phyloP scores from a whole-genome alignment of 2,113 vertebrate genomes.

The Channa maculata region DNA sequence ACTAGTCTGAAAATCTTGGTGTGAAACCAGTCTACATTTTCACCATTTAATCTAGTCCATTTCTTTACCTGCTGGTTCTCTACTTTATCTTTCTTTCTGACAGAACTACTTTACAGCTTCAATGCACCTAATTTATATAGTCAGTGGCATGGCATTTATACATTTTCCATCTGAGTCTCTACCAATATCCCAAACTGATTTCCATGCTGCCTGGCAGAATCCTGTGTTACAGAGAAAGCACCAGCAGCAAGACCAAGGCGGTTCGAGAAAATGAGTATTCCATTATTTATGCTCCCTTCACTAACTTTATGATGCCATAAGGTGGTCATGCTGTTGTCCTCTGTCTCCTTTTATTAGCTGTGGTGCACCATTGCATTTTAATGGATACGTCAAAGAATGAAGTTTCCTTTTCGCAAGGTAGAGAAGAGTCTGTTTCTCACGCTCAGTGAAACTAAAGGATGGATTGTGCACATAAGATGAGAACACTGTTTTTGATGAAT shows the following conservation, averaged over 20 bases:
- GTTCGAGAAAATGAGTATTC: constrained; percentile 68
- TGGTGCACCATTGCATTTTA: constrained; percentile 66
- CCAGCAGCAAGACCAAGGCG: constrained; percentile 36
- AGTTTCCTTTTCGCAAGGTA: constrained; percentile 65
- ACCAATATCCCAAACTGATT: constrained; percentile 59
- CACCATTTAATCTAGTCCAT: constrained; percentile 22
- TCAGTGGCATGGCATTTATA: constrained; percentile 52
- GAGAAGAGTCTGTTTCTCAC: constrained; percentile 38
- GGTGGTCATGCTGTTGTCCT: constrained; percentile 68
- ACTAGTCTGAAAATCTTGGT: constrained; percentile 17
- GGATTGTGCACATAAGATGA: constrained; percentile 41
- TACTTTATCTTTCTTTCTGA: constrained; percentile 51
- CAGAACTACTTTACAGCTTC: constrained; percentile 60
- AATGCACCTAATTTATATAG: constrained; percentile 58
- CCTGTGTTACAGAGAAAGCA: constrained; percentile 28
- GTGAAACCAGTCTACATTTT: constrained; percentile 28
- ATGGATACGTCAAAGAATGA: constrained; percentile 68
- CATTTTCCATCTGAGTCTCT: constrained; percentile 50
- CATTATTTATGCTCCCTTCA: constrained; percentile 78
- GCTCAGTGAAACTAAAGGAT: constrained; percentile 54
- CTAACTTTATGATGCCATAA: constrained; percentile 77
- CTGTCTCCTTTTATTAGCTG: constrained; percentile 75
- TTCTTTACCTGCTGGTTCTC: constrained; percentile 36
- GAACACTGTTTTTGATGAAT: constrained; percentile 59
- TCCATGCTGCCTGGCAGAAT: constrained; percentile 37